A percentile compares a stretch with the other conserved stretches of the same genome.
phyloP scores from a whole-genome alignment of 2,797 vertebrate species.

The Bradypodion pumilum region DNA sequence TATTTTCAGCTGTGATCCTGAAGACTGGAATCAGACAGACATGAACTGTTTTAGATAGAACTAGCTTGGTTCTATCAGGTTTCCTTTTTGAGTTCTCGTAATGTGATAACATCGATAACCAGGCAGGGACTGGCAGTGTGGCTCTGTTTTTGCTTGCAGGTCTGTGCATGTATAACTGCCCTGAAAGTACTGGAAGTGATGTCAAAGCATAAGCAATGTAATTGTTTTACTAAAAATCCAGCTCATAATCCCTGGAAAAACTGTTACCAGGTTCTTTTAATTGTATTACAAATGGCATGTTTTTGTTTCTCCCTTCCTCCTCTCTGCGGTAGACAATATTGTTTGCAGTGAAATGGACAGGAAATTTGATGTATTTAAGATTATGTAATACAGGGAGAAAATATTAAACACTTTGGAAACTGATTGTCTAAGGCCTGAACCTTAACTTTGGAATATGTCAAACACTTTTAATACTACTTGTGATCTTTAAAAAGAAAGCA shows the following conservation, averaged over 20 bases:
- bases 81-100: too few species aligned
- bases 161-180: background rate
- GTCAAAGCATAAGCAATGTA: background rate
- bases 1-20: background rate
- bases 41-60: background rate
- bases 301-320: slow-evolving; percentile 17
- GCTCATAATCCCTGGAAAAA: slow-evolving; percentile 13
- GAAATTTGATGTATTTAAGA: slow-evolving; percentile 6
- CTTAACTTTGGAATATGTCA: slow-evolving; percentile 12
- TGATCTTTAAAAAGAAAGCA: background rate
- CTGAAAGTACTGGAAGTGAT: slow-evolving; percentile 2
- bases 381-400: slow-evolving; percentile 13
- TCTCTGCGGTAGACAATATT: slow-evolving; percentile 6
- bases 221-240: slow-evolving; percentile 12
- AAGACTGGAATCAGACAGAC: background rate
- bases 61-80: background rate
- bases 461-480: background rate
- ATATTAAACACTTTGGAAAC: background rate
- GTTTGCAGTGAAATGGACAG: slow-evolving; percentile 16
- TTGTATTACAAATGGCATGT: slow-evolving; percentile 12
- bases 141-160: background rate
- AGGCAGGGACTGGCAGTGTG: too few species aligned
- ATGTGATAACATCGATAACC: too few species aligned
- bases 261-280: background rate
- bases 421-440: slow-evolving; percentile 11